Conservation (phyloP, 2,113 vertebrate species). For the Thymallus thymallus region DNA sequence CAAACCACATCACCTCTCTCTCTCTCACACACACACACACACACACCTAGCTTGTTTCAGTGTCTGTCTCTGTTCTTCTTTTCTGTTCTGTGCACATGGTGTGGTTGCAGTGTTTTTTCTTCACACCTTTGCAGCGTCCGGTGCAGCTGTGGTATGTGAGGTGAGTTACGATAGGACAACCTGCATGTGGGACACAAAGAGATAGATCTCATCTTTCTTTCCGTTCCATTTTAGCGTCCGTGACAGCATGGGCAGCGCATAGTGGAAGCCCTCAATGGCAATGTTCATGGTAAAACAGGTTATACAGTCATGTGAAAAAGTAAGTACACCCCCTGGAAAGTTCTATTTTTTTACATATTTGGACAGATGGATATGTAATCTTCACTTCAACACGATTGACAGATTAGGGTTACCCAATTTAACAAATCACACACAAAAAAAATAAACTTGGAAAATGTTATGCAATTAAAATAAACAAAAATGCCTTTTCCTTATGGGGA, state of each 20-base stretch:
- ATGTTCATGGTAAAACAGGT: neutral
- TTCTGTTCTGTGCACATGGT: neutral
- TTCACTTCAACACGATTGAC: too few relatives aligned
- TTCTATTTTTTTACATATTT: too few relatives aligned
- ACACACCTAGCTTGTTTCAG: neutral
- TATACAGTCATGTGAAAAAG: too few relatives aligned
- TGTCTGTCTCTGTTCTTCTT: neutral
- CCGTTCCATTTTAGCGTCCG: neutral
- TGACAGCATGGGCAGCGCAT: neutral
- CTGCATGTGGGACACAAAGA: neutral
- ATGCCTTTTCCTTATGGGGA: too few relatives aligned
- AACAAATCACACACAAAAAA: too few relatives aligned
- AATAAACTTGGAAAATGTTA: too few relatives aligned
- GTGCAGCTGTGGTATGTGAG: neutral
- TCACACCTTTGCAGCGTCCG: conserved; percentile 49
- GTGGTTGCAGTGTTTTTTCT: conserved; percentile 8
- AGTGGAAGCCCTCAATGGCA: neutral
- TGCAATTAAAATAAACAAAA: too few relatives aligned
- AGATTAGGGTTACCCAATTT: too few relatives aligned
- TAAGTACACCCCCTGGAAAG: too few relatives aligned
- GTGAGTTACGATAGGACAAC: neutral
- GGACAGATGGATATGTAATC: too few relatives aligned
- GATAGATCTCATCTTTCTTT: neutral
- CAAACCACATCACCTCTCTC: neutral
- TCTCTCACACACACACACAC: neutral